phyloP scores from a whole-genome alignment of 64 coral and sea anemone species.

The Pachyseris speciosa region DNA sequence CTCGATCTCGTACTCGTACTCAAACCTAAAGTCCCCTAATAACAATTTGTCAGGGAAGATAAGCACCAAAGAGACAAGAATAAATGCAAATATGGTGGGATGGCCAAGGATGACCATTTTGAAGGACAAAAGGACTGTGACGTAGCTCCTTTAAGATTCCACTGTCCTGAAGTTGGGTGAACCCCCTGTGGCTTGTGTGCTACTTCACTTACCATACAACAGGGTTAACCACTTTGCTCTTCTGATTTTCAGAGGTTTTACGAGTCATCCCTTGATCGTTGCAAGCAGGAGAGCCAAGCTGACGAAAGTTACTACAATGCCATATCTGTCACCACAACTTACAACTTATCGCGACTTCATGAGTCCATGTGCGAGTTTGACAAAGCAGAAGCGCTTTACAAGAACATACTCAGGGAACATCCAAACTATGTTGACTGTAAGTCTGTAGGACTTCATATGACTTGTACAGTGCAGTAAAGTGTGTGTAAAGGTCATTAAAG shows the following conservation, averaged over 20 bases:
- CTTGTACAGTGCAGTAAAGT: too few relatives aligned
- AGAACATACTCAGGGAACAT: constrained; percentile 97
- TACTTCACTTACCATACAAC: neutral
- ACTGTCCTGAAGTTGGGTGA: neutral
- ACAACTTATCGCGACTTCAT: constrained; percentile 93
- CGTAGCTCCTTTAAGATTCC: too few relatives aligned
- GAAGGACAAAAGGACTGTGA: too few relatives aligned
- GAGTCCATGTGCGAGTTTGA: constrained; percentile 94
- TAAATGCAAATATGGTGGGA: too few relatives aligned
- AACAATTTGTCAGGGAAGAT: too few relatives aligned
- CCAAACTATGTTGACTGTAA: constrained; percentile 99
- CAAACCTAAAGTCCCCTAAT: too few relatives aligned
- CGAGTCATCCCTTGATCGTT: constrained; percentile 88
- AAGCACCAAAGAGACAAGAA: too few relatives aligned
- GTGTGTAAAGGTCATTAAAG: too few relatives aligned
- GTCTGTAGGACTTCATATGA: constrained; percentile 10
- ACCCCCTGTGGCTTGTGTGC: neutral
- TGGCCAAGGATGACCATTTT: too few relatives aligned
- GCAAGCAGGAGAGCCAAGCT: constrained; percentile 85
- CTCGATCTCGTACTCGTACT: too few relatives aligned
- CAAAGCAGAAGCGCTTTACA: constrained; percentile 91
- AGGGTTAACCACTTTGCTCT: neutral
- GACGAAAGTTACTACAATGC: constrained; percentile 98
- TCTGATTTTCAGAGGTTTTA: constrained; percentile 84
- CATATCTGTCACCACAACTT: constrained; percentile 97